Evolutionary conservation across 1,140 invertebrate species (phyloP).

Genomic region (Hypsibius dujardini): DNA sequence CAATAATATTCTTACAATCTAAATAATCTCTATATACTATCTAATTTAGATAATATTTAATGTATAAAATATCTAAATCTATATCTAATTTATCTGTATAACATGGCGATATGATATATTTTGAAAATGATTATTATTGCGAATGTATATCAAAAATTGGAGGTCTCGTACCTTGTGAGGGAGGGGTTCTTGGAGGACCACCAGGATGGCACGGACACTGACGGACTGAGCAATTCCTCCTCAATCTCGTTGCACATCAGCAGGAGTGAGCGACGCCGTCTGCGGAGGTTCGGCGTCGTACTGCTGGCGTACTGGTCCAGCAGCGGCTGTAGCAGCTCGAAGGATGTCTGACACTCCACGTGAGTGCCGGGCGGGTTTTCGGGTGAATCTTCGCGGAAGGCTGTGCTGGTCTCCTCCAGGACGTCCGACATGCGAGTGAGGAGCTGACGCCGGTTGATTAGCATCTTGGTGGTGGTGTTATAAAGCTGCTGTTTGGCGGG

Average conservation of each 20-base stretch:
- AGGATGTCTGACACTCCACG: neutral
- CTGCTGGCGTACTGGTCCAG: neutral
- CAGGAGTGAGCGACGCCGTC: neutral
- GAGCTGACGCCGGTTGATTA: neutral
- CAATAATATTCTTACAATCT: too few relatives aligned
- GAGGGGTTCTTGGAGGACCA: neutral
- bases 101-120: too few relatives aligned
- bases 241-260: conserved; percentile 6
- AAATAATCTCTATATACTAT: too few relatives aligned
- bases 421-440: conserved; percentile 3
- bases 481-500: neutral
- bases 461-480: neutral
- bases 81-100: too few relatives aligned
- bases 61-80: too few relatives aligned
- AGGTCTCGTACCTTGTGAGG: neutral
- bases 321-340: neutral
- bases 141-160: too few relatives aligned
- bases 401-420: conserved; percentile 16
- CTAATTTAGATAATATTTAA: too few relatives aligned
- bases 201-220: neutral
- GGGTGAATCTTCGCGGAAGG: conserved; percentile 1
- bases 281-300: neutral
- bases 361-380: neutral
- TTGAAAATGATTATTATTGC: too few relatives aligned
- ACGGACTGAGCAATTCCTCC: conserved; percentile 7